A percentile compares a stretch with the other conserved stretches of the same genome.
These are phyloP conservation scores for Epinotia brunnichana DNA, from an alignment of 2,888 invertebrate species.

Conservation along the genomic window DNA sequence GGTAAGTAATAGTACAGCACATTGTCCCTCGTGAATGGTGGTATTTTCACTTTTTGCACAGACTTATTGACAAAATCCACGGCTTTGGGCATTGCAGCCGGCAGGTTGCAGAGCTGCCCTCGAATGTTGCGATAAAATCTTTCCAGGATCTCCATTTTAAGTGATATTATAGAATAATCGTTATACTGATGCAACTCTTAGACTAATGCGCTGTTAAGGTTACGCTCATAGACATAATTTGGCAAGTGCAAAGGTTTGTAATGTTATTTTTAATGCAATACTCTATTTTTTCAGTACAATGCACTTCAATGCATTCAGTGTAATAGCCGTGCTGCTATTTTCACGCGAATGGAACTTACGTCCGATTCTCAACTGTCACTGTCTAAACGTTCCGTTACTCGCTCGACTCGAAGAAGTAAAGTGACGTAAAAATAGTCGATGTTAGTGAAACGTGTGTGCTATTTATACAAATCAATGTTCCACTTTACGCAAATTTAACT, in stretches of 20 bases:
- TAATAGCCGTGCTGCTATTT: no score
- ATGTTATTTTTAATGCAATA: slow-evolving; percentile 58
- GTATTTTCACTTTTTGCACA: slow-evolving; percentile 76
- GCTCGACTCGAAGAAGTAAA: no score
- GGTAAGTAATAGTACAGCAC: slow-evolving; percentile 90
- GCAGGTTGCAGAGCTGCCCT: slow-evolving; percentile 63
- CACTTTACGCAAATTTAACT: no score
- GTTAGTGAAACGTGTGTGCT: no score
- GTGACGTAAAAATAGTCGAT: no score
- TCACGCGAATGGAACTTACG: no score
- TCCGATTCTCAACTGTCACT: no score
- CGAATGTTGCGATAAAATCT: slow-evolving; percentile 68
- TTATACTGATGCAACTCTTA: slow-evolving; percentile 56
- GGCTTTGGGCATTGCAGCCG: slow-evolving; percentile 66
- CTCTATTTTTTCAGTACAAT: slow-evolving; percentile 28
- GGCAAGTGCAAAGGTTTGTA: slow-evolving; percentile 68
- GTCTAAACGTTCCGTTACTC: no score
- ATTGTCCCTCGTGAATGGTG: slow-evolving; percentile 88
- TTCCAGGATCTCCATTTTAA: slow-evolving; percentile 73
- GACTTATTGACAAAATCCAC: slow-evolving; percentile 73
- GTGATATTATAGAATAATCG: slow-evolving; percentile 5
- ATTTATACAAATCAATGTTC: no score
- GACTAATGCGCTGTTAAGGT: slow-evolving; percentile 58
- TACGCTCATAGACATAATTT: slow-evolving; percentile 76
- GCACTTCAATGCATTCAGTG: slow-evolving; percentile 18